Conservation (phyloP, 2,113 vertebrate species). For the Suncus etruscus region DNA sequence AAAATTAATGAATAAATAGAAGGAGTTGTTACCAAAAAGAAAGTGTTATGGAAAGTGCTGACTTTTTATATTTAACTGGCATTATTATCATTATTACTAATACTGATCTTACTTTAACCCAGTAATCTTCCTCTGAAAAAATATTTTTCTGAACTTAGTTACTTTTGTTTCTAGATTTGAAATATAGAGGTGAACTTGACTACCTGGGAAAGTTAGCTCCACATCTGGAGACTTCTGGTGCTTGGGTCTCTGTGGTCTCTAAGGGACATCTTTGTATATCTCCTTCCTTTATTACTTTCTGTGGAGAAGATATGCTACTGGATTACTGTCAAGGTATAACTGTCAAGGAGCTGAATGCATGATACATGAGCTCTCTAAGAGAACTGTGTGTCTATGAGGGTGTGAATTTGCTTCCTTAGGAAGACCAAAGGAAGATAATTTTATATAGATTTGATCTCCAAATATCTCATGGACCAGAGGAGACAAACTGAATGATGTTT, state of each 20-base stretch:
- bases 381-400: not conserved
- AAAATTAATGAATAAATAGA: too few species aligned
- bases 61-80: too few species aligned
- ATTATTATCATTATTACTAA: not conserved
- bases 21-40: too few species aligned
- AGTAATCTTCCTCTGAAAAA: not conserved
- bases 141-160: too few species aligned
- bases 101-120: not conserved
- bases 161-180: not conserved
- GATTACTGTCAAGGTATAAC: too few species aligned
- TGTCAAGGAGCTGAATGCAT: not conserved
- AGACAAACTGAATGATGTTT: not conserved
- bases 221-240: fast-evolving
- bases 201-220: fast-evolving
- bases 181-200: fast-evolving
- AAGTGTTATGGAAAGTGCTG: too few species aligned
- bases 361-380: not conserved
- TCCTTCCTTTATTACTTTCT: not conserved
- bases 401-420: not conserved
- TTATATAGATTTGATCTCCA: not conserved
- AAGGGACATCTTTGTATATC: not conserved
- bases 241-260: too few species aligned
- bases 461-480: not conserved
- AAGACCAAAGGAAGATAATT: not conserved
- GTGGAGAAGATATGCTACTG: fast-evolving